Percentiles rank a stretch among this genome's conserved stretches.
Evolutionary conservation across 2,888 invertebrate species (phyloP).

Genomic region (Lacanobia wlatinum): DNA sequence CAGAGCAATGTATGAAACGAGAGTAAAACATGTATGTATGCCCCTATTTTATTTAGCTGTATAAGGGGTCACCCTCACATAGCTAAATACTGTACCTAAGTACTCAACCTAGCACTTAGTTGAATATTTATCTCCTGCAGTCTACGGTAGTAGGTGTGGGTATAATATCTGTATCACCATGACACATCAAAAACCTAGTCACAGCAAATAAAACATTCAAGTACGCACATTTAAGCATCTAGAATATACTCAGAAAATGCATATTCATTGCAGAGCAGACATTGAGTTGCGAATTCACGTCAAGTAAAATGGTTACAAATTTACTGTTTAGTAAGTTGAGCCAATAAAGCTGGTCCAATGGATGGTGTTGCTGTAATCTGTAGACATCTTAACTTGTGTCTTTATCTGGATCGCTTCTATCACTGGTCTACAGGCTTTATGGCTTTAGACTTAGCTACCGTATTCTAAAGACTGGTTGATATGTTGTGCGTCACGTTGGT

Average conservation of each 20-base stretch:
- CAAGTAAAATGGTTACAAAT: slow-evolving; percentile 61
- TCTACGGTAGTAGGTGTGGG: not conserved
- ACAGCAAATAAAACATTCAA: slow-evolving; percentile 11
- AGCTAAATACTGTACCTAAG: too few species aligned
- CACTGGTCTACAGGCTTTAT: slow-evolving; percentile 37
- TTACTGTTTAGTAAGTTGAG: slow-evolving; percentile 61
- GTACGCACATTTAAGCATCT: slow-evolving; percentile 10
- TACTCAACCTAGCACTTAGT: not conserved
- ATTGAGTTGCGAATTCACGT: slow-evolving; percentile 53
- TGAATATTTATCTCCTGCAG: not conserved
- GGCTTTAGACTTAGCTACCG: slow-evolving; percentile 27
- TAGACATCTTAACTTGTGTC: slow-evolving; percentile 55
- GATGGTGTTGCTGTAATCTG: slow-evolving; percentile 57
- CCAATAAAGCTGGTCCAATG: slow-evolving; percentile 66
- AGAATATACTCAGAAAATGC: slow-evolving; percentile 52
- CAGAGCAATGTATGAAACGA: not conserved
- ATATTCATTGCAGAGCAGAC: slow-evolving; percentile 59
- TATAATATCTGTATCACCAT: slow-evolving; percentile 2
- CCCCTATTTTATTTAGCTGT: not conserved
- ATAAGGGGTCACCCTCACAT: too few species aligned
- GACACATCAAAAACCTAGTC: slow-evolving; percentile 26
- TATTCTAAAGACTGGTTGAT: slow-evolving; percentile 25
- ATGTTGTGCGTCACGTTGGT: slow-evolving; percentile 4
- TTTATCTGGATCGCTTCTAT: slow-evolving; percentile 48
- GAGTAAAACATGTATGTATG: not conserved